phyloP scores from a whole-genome alignment of 2,888 invertebrate species.

The Hartigia nigra region DNA sequence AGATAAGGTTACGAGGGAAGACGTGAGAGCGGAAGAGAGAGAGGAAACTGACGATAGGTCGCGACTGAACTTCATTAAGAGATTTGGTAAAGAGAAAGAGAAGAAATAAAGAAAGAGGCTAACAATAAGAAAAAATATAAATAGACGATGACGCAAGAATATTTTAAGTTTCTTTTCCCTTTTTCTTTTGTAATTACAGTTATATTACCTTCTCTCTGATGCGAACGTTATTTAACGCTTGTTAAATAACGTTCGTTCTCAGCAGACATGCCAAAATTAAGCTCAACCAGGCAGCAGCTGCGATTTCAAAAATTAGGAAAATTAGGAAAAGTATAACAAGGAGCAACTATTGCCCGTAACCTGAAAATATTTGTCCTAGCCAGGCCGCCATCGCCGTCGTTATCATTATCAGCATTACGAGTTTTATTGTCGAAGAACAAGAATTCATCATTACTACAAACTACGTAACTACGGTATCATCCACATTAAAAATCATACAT shows the following conservation, averaged over 20 bases:
- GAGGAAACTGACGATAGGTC: background rate
- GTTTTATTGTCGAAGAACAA: background rate
- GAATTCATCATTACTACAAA: background rate
- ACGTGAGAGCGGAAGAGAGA: background rate
- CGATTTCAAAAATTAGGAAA: background rate
- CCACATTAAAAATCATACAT: background rate
- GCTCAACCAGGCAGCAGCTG: background rate
- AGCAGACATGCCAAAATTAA: background rate
- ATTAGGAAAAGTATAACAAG: background rate
- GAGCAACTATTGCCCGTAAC: background rate
- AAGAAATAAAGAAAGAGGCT: no score
- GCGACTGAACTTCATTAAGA: background rate
- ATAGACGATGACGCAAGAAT: no score
- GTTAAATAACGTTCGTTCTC: no score
- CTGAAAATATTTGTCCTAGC: no score
- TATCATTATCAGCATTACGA: background rate
- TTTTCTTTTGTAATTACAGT: background rate
- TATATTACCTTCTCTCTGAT: background rate
- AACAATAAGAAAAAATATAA: no score
- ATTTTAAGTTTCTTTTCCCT: background rate
- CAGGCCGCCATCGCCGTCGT: background rate
- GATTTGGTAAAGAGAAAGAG: background rate
- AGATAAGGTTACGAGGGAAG: background rate
- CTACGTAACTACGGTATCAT: background rate
- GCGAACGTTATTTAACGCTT: background rate